Percentiles rank a stretch among this genome's conserved stretches.
These are phyloP conservation scores for Drosophila kohkoa DNA, from an alignment of 1,140 invertebrate genomes.

Conservation along the genomic window DNA sequence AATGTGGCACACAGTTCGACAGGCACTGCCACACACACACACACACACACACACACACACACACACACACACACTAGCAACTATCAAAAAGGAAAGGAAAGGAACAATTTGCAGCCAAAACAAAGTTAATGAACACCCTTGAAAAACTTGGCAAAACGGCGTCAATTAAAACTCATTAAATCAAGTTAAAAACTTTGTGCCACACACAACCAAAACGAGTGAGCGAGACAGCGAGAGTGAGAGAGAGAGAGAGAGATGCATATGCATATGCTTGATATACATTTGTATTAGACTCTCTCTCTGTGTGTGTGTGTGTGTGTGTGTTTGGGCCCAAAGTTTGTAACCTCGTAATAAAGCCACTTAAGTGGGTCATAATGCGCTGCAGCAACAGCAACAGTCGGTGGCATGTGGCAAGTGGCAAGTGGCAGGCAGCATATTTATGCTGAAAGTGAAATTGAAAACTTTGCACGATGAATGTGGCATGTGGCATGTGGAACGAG, in stretches of 20 bases:
- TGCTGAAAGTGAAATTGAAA: constrained; percentile 82
- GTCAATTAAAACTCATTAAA: constrained; percentile 81
- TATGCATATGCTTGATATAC: constrained; percentile 17
- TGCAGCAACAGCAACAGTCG: constrained; percentile 16
- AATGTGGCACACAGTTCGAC: constrained; percentile 46
- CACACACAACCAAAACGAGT: constrained; percentile 1
- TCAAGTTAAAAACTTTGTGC: constrained; percentile 77
- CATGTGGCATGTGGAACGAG: constrained; percentile 30
- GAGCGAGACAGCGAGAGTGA: neutral
- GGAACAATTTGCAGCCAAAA: constrained; percentile 17
- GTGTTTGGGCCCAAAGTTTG: constrained; percentile 63
- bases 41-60: neutral
- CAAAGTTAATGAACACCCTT: constrained; percentile 73
- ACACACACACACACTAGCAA: too few species aligned
- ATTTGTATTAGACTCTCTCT: neutral
- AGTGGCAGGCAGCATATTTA: constrained; percentile 70
- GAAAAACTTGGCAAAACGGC: constrained; percentile 69
- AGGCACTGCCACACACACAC: constrained; percentile 9
- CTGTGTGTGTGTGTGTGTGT: constrained; percentile 17
- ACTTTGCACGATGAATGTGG: constrained; percentile 71
- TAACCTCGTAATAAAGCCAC: constrained; percentile 83
- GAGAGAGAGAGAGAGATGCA: constrained; percentile 9
- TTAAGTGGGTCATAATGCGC: constrained; percentile 83
- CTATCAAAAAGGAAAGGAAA: neutral
- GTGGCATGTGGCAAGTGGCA: constrained; percentile 35